phyloP scores from a whole-genome alignment of 1,140 invertebrate species.

The Dendroctonus ponderosae region DNA sequence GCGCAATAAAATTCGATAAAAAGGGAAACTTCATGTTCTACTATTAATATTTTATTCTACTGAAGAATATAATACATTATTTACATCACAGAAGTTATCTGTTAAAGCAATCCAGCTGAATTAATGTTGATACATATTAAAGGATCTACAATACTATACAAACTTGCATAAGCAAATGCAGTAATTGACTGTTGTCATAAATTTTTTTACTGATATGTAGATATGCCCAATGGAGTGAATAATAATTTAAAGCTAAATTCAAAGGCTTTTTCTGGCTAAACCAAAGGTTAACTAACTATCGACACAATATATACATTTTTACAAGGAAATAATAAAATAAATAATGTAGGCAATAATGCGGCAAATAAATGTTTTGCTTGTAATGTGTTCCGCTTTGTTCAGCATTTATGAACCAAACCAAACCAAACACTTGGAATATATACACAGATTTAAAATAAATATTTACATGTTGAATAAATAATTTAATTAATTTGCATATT shows the following conservation, averaged over 20 bases:
- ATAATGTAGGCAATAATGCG: not conserved
- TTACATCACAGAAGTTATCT: slow-evolving; percentile 9
- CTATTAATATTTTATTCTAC: not conserved
- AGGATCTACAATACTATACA: too few species aligned
- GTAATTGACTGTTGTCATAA: too few species aligned
- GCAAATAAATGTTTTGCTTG: too few species aligned
- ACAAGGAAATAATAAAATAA: not conserved
- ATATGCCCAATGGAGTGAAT: too few species aligned
- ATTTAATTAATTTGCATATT: slow-evolving; percentile 8
- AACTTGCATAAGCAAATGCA: too few species aligned
- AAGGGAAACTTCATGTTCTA: too few species aligned
- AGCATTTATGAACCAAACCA: not conserved
- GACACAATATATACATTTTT: not conserved
- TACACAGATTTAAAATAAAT: slow-evolving; percentile 13
- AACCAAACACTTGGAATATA: slow-evolving; percentile 2
- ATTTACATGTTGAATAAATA: slow-evolving; percentile 18
- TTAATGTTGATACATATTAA: not conserved
- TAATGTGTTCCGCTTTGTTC: not conserved
- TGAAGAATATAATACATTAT: slow-evolving; percentile 9
- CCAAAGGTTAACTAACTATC: not conserved
- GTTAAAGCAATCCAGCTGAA: not conserved
- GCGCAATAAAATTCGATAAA: too few species aligned
- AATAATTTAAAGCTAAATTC: too few species aligned
- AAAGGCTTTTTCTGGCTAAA: too few species aligned
- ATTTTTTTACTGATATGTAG: too few species aligned